Base-by-base conservation (phyloP, 2,113 vertebrate genomes). In the Istiophorus platypterus region DNA sequence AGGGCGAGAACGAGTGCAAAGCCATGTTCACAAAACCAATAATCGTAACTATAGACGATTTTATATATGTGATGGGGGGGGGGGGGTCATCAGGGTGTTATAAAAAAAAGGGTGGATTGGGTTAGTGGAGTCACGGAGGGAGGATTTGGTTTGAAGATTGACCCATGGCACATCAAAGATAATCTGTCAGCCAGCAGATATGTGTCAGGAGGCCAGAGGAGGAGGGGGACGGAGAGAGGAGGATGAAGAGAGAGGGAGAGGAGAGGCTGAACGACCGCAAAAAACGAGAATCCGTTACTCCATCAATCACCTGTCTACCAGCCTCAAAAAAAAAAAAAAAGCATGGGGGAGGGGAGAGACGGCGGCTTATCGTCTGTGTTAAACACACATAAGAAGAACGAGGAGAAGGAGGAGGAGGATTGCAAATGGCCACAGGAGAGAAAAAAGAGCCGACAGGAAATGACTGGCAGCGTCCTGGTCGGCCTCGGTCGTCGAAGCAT, bases 141-240 rank as follows among this genome's bases (percentile, higher is more conserved):
- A 64, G 89, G 81, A 77, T 88, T 71, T 88, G 85, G 84, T 49
- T 80, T 22, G 68, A 70, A 88, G 82, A 89, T 85, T 76, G 90
- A 85, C 79, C 76, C 63, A 58, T 49, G 57, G 72, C 76, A 81
- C 79, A 83, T 70, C 83, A 83, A 72, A 89, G 76, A 83, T 74
- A 63, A 81, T 74, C 78, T 84, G 79, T 73, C 85, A 71, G 67
- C 52, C 0, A 57, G 76, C 88, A 89, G 91, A 90, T 89, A 69
- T 89, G 86, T 93, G 91, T 91, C 88, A 93, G 87, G 71, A 59
- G 87, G 86, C 52, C 90, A 78, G 52, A 84, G 69, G 47, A 78
- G 26, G 47, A 45, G 15, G 31, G 49, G 57, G 11, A 29, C 24
- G 34, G 51, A 62, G 41, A 52, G 41, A 52, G 26, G 68, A 58